phyloP scores from a whole-genome alignment of 2,113 vertebrate species.

The Gopherus flavomarginatus region DNA sequence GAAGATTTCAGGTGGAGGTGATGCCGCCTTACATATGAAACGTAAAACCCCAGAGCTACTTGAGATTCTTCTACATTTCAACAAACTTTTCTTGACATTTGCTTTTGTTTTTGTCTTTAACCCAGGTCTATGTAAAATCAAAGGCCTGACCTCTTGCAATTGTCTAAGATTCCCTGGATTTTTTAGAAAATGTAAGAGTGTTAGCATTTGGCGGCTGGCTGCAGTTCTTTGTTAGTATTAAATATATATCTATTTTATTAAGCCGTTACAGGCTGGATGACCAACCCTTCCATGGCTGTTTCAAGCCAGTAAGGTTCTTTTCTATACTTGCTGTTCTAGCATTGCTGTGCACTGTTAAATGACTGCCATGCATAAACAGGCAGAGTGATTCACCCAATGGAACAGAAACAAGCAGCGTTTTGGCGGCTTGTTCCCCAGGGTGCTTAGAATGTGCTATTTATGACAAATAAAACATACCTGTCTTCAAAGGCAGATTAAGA shows the following conservation, averaged over 20 bases:
- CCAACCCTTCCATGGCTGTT: neutral
- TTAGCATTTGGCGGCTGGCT: neutral
- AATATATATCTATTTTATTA: neutral
- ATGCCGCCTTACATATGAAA: neutral
- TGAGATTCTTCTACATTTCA: conserved; percentile 8
- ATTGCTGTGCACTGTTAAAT: neutral
- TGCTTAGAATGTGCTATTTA: neutral
- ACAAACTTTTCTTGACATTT: neutral
- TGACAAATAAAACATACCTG: neutral
- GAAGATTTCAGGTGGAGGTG: conserved; percentile 42
- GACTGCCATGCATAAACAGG: neutral
- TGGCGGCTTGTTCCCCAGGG: neutral
- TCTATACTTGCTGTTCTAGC: neutral
- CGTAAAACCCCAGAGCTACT: neutral
- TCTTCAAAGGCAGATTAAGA: no score
- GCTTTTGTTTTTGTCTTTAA: conserved; percentile 6
- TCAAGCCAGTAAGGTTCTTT: neutral
- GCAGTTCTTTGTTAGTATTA: neutral
- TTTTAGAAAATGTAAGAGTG: neutral
- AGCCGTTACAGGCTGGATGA: neutral
- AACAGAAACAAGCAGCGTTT: neutral
- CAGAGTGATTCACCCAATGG: neutral
- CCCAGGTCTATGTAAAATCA: neutral
- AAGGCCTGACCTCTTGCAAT: neutral
- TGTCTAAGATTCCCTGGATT: neutral